Conservation (phyloP, 2,888 invertebrate genomes). For the Girardia tigrina region DNA sequence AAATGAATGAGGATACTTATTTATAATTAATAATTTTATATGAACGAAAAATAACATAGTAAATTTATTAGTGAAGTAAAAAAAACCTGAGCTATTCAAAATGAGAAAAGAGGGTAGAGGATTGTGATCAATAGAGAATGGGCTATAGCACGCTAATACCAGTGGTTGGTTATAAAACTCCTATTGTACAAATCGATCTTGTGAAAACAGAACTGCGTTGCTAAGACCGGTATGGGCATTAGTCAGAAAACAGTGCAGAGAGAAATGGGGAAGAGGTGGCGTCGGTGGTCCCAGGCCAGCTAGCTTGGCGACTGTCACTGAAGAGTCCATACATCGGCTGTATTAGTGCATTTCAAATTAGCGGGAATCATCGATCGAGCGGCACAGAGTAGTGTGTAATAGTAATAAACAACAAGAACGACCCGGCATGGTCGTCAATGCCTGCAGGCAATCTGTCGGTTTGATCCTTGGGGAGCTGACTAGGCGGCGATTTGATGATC, state of each 20-base stretch:
- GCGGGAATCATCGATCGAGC: slow-evolving; percentile 17
- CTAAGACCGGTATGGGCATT: slow-evolving; percentile 16
- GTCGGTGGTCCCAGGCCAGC: slow-evolving; percentile 17
- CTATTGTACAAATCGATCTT: slow-evolving; percentile 23
- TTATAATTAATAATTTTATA: slow-evolving; percentile 13
- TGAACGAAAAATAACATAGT: background rate
- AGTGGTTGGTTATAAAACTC: background rate
- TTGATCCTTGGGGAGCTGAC: slow-evolving; percentile 23
- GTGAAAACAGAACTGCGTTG: slow-evolving; percentile 17
- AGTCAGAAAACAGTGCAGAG: slow-evolving; percentile 23
- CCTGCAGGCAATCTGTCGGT: slow-evolving; percentile 23
- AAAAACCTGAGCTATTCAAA: slow-evolving; percentile 19
- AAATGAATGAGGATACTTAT: slow-evolving; percentile 1
- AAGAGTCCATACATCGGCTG: slow-evolving; percentile 7
- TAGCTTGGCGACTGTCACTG: slow-evolving; percentile 23
- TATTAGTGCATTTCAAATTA: slow-evolving; percentile 23
- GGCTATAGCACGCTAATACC: slow-evolving; percentile 10
- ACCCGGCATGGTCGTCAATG: slow-evolving; percentile 14
- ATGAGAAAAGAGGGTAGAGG: slow-evolving; percentile 12
- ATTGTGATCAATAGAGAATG: slow-evolving; percentile 23
- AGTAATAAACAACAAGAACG: slow-evolving; percentile 9
- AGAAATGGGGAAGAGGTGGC: slow-evolving; percentile 21
- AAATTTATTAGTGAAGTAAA: slow-evolving; percentile 13
- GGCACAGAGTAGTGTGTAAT: slow-evolving; percentile 23
- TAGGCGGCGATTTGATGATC: slow-evolving; percentile 23